phyloP scores from a whole-genome alignment of 2,888 invertebrate genomes.

The Drosophila limbata region DNA sequence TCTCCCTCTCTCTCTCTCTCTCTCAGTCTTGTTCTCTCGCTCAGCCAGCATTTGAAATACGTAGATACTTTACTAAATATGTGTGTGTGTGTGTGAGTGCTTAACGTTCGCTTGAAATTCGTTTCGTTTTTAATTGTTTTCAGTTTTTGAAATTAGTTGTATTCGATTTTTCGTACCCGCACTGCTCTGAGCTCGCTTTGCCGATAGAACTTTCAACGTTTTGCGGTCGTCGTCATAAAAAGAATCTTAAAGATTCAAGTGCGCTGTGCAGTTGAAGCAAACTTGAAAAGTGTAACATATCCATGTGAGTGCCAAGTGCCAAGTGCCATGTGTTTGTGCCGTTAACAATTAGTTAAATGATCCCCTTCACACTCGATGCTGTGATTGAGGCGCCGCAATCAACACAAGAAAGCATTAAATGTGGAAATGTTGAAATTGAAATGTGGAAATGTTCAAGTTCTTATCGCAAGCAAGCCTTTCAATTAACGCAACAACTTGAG shows the following conservation, averaged over 20 bases:
- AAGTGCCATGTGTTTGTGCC: conserved; percentile 44
- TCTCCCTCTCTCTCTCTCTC: conserved; percentile 3
- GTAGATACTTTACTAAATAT: conserved; percentile 55
- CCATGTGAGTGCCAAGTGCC: conserved; percentile 48
- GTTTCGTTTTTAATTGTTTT: conserved; percentile 79
- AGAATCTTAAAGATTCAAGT: conserved; percentile 39
- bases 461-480: conserved; percentile 61
- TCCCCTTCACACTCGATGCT: conserved; percentile 29
- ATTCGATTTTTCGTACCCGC: conserved; percentile 76
- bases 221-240: conserved; percentile 25
- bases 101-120: conserved; percentile 57
- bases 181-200: conserved; percentile 55
- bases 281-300: conserved; percentile 5
- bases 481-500: conserved; percentile 54
- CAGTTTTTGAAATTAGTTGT: conserved; percentile 78
- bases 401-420: conserved; percentile 25
- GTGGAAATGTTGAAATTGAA: conserved; percentile 24
- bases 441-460: conserved; percentile 31
- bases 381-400: conserved; percentile 24
- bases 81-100: conserved; percentile 18
- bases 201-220: conserved; percentile 36
- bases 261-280: conserved; percentile 16
- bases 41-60: conserved; percentile 58
- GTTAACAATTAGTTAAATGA: conserved; percentile 58
- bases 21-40: conserved; percentile 8